Conservation (phyloP, 2,797 vertebrate species). For the Silurus lanzhouensis region DNA sequence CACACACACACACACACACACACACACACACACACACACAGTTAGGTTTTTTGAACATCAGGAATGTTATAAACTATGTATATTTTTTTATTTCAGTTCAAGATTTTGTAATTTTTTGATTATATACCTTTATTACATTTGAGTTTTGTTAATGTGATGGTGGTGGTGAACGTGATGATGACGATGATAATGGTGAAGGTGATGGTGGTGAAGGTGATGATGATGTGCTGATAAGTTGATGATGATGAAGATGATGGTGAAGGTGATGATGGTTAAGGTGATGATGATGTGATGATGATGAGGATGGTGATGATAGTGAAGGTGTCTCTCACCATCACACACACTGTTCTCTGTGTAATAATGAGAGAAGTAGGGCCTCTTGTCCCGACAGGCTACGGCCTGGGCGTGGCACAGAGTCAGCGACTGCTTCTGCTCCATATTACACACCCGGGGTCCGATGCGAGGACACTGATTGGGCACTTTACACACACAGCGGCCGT, state of each 20-base stretch:
- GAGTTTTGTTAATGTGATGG: neutral
- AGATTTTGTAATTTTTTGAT: no score
- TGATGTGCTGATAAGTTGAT: neutral
- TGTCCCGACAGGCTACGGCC: slow-evolving; percentile 71
- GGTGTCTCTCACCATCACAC: slow-evolving; percentile 61
- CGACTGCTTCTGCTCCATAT: slow-evolving; percentile 57
- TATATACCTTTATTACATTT: no score
- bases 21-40: neutral
- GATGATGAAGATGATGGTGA: no score
- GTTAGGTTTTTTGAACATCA: no score
- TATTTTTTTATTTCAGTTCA: no score
- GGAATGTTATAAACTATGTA: no score
- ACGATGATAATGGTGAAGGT: neutral
- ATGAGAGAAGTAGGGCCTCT: slow-evolving; percentile 69
- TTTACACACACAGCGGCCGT: slow-evolving; percentile 81
- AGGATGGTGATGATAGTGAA: neutral
- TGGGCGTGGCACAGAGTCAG: slow-evolving; percentile 83
- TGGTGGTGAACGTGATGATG: neutral
- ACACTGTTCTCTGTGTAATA: slow-evolving; percentile 35
- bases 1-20: neutral
- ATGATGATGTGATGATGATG: no score
- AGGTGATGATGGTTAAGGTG: no score
- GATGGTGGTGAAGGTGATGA: neutral
- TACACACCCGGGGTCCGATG: slow-evolving; percentile 70
- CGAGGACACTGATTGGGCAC: slow-evolving; percentile 83